These are phyloP conservation scores for Ericerus pela DNA, from an alignment of 1,140 invertebrate species.

Conservation along the genomic window DNA sequence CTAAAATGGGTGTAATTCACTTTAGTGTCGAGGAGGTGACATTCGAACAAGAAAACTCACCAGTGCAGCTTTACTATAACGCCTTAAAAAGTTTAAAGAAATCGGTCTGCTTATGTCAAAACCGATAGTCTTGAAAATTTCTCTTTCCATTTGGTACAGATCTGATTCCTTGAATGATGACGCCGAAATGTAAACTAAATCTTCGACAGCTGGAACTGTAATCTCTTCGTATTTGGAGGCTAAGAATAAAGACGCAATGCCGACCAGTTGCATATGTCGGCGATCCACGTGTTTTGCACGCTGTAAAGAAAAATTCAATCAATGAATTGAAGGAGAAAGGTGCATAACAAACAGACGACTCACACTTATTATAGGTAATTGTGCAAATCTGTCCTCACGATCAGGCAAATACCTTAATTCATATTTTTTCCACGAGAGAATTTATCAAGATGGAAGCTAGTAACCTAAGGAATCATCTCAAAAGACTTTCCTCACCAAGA, in stretches of 20 bases:
- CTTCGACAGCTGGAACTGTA: conserved; percentile 67
- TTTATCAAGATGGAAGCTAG: not conserved
- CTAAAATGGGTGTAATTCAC: no score
- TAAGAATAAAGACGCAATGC: conserved; percentile 77
- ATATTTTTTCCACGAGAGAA: not conserved
- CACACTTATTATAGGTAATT: conserved; percentile 3
- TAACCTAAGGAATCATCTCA: no score
- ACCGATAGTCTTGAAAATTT: conserved; percentile 56
- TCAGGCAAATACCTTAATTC: not conserved
- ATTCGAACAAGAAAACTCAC: conserved; percentile 29
- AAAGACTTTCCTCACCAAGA: no score
- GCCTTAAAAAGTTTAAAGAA: conserved; percentile 73
- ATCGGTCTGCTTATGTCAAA: conserved; percentile 72
- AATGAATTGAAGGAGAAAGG: no score
- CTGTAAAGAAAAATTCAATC: not conserved
- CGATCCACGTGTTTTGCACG: conserved; percentile 40
- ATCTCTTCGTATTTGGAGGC: conserved; percentile 95
- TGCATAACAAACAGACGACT: conserved; percentile 7
- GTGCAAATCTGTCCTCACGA: not conserved
- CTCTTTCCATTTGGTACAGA: conserved; percentile 68
- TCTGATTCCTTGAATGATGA: conserved; percentile 67
- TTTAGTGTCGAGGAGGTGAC: no score
- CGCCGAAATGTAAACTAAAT: conserved; percentile 88
- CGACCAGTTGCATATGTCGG: conserved; percentile 72
- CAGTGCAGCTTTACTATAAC: conserved; percentile 58